Evolutionary conservation across 2,113 vertebrate species (phyloP).

Genomic region (Gallinago paraguaiae): DNA sequence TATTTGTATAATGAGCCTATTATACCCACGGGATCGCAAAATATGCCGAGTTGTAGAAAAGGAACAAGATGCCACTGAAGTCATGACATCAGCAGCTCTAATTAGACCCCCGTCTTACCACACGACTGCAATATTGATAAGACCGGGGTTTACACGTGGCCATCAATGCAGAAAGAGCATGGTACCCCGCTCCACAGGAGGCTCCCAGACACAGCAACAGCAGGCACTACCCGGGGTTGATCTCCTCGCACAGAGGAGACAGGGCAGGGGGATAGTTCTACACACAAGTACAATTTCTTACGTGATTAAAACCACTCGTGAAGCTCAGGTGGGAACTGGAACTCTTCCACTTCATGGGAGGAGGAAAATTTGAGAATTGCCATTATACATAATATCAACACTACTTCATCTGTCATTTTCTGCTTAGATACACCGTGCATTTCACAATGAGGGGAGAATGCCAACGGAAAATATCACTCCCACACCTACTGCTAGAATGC

Average conservation of each 20-base stretch:
- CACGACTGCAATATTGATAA: neutral
- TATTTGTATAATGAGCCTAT: neutral
- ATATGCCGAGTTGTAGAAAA: fast-evolving
- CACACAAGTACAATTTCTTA: neutral
- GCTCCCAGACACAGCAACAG: neutral
- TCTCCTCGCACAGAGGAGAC: neutral
- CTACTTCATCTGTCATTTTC: conserved; percentile 28
- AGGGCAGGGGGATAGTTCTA: neutral
- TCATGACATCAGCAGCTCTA: neutral
- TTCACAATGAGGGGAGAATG: conserved; percentile 39
- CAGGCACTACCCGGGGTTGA: neutral
- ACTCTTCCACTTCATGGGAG: neutral
- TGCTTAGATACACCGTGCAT: conserved; percentile 33
- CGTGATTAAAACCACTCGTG: neutral
- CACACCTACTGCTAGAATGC: conserved; percentile 19
- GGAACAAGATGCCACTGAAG: neutral
- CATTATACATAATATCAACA: neutral
- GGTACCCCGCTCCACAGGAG: neutral
- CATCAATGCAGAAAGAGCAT: neutral
- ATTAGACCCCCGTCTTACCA: neutral
- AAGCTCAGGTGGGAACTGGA: neutral
- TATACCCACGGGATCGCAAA: neutral
- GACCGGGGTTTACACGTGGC: neutral
- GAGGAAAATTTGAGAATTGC: neutral
- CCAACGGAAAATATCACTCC: conserved; percentile 39